Evolutionary conservation across 1,140 invertebrate genomes (phyloP).

Genomic region (Anastatus disparis): DNA sequence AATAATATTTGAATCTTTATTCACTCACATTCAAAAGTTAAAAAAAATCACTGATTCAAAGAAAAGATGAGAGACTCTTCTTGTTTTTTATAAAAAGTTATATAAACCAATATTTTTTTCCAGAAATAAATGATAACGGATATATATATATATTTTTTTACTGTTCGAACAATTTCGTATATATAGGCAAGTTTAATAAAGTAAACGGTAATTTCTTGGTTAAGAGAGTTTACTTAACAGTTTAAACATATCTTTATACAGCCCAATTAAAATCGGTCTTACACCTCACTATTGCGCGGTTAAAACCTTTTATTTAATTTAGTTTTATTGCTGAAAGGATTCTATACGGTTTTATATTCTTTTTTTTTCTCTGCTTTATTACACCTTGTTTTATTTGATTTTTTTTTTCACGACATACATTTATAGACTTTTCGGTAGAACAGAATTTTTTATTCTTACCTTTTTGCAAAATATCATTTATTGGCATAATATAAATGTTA

Average conservation of each 20-base stretch:
- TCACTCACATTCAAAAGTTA: too few species aligned
- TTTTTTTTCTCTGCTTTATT: not conserved
- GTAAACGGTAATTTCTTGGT: conserved; percentile 11
- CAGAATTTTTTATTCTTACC: too few species aligned
- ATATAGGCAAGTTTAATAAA: not conserved
- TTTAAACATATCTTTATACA: conserved; percentile 27
- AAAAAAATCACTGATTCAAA: too few species aligned
- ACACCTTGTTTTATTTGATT: too few species aligned
- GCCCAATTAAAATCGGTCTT: not conserved
- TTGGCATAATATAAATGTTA: too few species aligned
- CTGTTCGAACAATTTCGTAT: too few species aligned
- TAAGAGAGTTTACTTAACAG: conserved; percentile 22
- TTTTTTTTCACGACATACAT: too few species aligned
- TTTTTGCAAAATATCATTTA: too few species aligned
- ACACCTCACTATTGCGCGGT: conserved; percentile 10
- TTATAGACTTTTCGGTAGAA: too few species aligned
- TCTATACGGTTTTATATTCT: not conserved
- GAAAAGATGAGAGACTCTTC: too few species aligned
- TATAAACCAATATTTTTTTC: not conserved
- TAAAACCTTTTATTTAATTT: conserved; percentile 31
- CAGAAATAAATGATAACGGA: not conserved
- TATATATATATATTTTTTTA: too few species aligned
- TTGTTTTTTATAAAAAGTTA: not conserved
- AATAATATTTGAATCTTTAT: too few species aligned
- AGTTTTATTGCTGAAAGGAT: not conserved